These are phyloP conservation scores for Myzus persicae DNA, from an alignment of 1,140 invertebrate genomes.

Conservation along the genomic window DNA sequence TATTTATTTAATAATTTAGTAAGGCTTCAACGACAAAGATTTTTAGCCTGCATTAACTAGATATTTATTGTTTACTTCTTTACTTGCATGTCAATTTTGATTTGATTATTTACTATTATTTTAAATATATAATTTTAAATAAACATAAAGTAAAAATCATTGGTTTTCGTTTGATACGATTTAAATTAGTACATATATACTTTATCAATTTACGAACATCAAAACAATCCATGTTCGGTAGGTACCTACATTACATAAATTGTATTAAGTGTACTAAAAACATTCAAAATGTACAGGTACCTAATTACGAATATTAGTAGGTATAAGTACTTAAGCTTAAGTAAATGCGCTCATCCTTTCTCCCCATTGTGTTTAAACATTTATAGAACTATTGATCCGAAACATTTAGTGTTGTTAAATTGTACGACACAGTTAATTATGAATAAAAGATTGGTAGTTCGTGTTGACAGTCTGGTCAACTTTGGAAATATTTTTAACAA, in stretches of 20 bases:
- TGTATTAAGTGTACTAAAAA: not conserved
- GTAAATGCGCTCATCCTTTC: not conserved
- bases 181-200: not conserved
- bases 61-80: no score
- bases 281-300: not conserved
- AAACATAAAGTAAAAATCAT: not conserved
- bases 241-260: not conserved
- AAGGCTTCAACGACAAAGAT: no score
- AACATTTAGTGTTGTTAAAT: not conserved
- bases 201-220: not conserved
- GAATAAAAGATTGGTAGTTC: not conserved
- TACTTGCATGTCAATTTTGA: not conserved
- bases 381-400: not conserved
- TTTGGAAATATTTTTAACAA: not conserved
- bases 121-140: not conserved
- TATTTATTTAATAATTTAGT: no score
- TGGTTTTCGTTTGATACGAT: not conserved
- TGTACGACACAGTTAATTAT: not conserved
- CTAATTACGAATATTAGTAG: not conserved
- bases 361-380: not conserved
- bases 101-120: not conserved
- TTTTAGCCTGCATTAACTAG: no score
- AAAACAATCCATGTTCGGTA: not conserved
- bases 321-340: not conserved
- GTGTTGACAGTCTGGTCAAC: not conserved